Base-by-base conservation (phyloP, 2,113 vertebrate species). In the Amphiprion percula region DNA sequence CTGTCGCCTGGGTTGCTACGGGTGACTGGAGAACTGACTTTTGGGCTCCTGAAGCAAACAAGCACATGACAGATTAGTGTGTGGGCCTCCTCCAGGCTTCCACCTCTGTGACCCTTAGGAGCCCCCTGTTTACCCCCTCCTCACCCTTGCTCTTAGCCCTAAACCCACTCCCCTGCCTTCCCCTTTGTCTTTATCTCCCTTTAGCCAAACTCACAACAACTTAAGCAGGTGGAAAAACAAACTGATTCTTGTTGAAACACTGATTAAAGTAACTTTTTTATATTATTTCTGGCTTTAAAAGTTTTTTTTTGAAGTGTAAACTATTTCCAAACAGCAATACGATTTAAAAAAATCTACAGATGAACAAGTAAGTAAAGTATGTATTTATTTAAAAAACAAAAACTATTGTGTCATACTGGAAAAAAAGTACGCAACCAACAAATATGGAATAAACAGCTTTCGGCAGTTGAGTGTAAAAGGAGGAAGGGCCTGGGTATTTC, bases 41-140 rank as follows among this genome's bases (percentile, higher is more conserved):
- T 93, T 94, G 94, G 92, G 85, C 91, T 95, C 91, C 90, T 37
- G 86, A 91, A 93, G 95, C 94, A 96, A 96, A 95, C 92, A 92
- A 96, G 93, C 92, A 93, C 94, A 95, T 96, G 95, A 96, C 94
- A 95, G 95, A 97, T 96, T 95, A 95, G 93, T 94, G 95, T 90
- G 87, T 94, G 94, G 93, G 94, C 94, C 94, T 95, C 91, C 86
- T 79, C 91, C 91, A 93, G 93, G 92, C 92, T 87, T 94, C 94
- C 96, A 96, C 95, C 94, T 94, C 87, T 58, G 84, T 95, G 96
- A 96, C 95, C 95, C 94, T 91, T 87, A 93, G 94, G 94, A 85
- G 70, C 76, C 86, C 86, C 84, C 86, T 86, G 83, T 86, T 87
- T 80, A 90, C 81, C 74, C 83, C 85, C 88, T 83, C 74, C 83